Base-by-base conservation (phyloP, 2,888 invertebrate genomes). In the Aplocera efformata region DNA sequence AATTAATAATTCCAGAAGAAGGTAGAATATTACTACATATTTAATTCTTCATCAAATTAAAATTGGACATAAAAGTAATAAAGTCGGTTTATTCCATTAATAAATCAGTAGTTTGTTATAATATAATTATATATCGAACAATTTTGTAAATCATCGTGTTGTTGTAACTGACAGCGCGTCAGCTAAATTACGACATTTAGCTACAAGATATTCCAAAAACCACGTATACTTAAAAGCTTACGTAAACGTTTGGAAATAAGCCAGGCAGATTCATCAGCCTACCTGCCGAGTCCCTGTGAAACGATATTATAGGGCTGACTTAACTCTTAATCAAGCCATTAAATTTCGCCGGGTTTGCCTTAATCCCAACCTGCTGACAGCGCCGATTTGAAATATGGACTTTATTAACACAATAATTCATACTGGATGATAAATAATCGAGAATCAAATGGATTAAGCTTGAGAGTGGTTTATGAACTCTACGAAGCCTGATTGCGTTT, bases 281-380 rank as follows among this genome's bases (percentile, higher is more conserved):
- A 48, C 43, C 43, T 34, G 40, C 38, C 39, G 45, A 49, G 42
- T 41, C 42, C 29, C 44, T 27, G 31, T 44, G 44, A 48, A 43
- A 65, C 59, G 56, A 58, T 63, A 67, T 67, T 65, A 61, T 64
- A 52, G 62, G 58, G 50, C 46, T 26, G 58, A 58, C 55, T 58
- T 56, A 55, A 55, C 53, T 50, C 64, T 70, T 76, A 78, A 81
- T 79, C 73, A 80, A 79, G 68, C 65, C 67, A 72, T 79, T 72
- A 74, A 69, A 68, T 75, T 73, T 56, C 58, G 63, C 67, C 65
- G 59, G 58, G 60, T 66, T 74, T 79, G 80, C 80, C 79, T 73
- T 72, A 67, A 59, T 48, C 70, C 76, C 76, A 75, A 72, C 67
- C 72, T 63, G 66, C 56, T 55, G 72, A 76, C 72, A 70, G 65